phyloP scores from a whole-genome alignment of 1,140 invertebrate genomes.

The Hypothenemus hampei region DNA sequence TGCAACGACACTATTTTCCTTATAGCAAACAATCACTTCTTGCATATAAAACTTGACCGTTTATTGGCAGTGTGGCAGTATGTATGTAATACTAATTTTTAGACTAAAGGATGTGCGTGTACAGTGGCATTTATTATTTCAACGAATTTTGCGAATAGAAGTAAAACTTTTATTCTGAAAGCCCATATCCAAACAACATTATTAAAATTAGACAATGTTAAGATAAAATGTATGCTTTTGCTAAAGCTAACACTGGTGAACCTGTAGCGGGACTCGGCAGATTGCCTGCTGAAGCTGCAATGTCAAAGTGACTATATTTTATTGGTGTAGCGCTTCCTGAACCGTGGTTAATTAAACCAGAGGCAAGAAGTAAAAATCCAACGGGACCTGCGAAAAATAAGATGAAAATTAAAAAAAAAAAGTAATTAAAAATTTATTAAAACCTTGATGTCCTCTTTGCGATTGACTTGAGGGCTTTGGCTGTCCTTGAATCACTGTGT shows the following conservation, averaged over 20 bases:
- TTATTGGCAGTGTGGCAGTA: slow-evolving; percentile 33
- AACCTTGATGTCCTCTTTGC: slow-evolving; percentile 73
- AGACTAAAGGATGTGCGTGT: slow-evolving; percentile 17
- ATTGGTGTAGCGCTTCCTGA: slow-evolving; percentile 60
- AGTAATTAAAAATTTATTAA: slow-evolving; percentile 3
- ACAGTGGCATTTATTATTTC: too few relatives aligned
- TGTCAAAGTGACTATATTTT: slow-evolving; percentile 84
- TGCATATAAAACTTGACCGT: slow-evolving; percentile 35
- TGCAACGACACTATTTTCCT: slow-evolving; percentile 35
- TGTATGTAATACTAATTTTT: slow-evolving; percentile 25
- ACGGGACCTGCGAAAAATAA: slow-evolving; percentile 62
- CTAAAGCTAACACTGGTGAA: slow-evolving; percentile 73
- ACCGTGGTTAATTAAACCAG: slow-evolving; percentile 83
- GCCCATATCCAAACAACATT: too few relatives aligned
- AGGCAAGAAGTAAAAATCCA: slow-evolving; percentile 83
- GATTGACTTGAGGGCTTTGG: slow-evolving; percentile 62
- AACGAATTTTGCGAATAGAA: too few relatives aligned
- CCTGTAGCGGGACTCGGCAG: slow-evolving; percentile 75
- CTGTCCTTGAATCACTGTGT: slow-evolving; percentile 82
- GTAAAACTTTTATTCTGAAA: too few relatives aligned
- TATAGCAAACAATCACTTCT: slow-evolving; percentile 20
- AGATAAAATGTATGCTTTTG: slow-evolving; percentile 48
- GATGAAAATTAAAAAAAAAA: neutral
- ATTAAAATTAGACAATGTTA: too few relatives aligned
- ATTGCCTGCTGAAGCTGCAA: slow-evolving; percentile 76